Evolutionary conservation across 1,140 invertebrate species (phyloP).

Genomic region (Drosophila elegans): DNA sequence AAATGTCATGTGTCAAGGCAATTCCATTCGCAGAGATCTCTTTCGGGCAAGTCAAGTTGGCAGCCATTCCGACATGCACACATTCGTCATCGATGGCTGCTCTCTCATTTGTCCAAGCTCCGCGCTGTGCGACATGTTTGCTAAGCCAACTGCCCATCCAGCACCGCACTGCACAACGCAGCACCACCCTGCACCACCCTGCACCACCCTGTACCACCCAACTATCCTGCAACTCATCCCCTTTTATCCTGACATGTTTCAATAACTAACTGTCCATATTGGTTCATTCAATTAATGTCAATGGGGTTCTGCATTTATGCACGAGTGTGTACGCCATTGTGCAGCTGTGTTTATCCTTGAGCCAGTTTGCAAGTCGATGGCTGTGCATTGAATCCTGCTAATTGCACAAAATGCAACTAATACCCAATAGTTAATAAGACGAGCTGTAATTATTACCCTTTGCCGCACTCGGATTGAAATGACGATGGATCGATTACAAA

Average conservation of each 20-base stretch:
- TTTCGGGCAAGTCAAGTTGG: conserved; percentile 22
- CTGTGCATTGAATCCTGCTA: conserved; percentile 29
- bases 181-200: background rate
- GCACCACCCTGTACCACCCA: background rate
- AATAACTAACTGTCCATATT: conserved; percentile 69
- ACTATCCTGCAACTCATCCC: background rate
- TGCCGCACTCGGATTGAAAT: conserved; percentile 16
- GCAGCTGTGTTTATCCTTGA: conserved; percentile 39
- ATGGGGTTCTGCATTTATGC: conserved; percentile 49
- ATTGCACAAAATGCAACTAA: conserved; percentile 60
- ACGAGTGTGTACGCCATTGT: conserved; percentile 2
- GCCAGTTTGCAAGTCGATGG: conserved; percentile 22
- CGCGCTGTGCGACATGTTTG: conserved; percentile 42
- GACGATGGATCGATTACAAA: conserved; percentile 2
- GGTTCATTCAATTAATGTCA: conserved; percentile 75
- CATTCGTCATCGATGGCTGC: conserved; percentile 38
- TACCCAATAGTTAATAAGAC: conserved; percentile 54
- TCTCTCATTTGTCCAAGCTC: conserved; percentile 23
- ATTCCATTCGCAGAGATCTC: conserved; percentile 25
- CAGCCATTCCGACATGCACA: conserved; percentile 23
- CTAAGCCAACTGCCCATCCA: conserved; percentile 22
- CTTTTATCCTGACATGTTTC: conserved; percentile 35
- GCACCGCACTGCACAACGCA: background rate
- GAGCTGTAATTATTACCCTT: conserved; percentile 51
- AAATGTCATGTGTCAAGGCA: conserved; percentile 75